Evolutionary conservation across 2,888 invertebrate genomes (phyloP).

Genomic region (Macropis europaea): DNA sequence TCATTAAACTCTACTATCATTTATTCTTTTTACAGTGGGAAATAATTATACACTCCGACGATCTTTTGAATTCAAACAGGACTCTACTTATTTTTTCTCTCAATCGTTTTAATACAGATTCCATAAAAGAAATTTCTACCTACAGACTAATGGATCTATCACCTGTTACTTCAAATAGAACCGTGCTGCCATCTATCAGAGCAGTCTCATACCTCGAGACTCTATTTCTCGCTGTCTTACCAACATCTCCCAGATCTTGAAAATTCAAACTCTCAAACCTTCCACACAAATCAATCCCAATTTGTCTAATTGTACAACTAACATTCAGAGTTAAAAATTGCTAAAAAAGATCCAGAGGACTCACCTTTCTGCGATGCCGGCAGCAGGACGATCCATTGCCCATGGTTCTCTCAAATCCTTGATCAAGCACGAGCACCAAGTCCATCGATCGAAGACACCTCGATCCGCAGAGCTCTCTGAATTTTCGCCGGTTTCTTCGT

Average conservation of each 20-base stretch:
- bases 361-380: constrained; percentile 55
- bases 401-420: constrained; percentile 35
- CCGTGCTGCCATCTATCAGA: constrained; percentile 55
- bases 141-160: too few species aligned
- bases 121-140: too few species aligned
- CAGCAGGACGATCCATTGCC: constrained; percentile 58
- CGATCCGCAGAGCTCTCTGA: constrained; percentile 15
- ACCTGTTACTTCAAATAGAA: constrained; percentile 30
- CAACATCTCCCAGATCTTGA: not conserved
- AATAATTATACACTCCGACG: too few species aligned
- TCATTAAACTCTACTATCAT: too few species aligned
- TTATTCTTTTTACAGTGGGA: too few species aligned
- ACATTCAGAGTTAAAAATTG: not conserved
- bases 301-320: not conserved
- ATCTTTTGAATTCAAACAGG: too few species aligned
- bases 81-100: too few species aligned
- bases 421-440: constrained; percentile 13
- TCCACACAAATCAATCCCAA: too few species aligned
- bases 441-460: not conserved
- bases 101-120: too few species aligned
- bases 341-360: not conserved
- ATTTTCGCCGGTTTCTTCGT: constrained; percentile 35
- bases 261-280: not conserved
- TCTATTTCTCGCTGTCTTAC: not conserved
- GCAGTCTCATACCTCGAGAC: not conserved